Percentiles rank a stretch among this genome's conserved stretches.
Conservation (phyloP, 2,888 invertebrate genomes). For the Drosophila cognata region DNA sequence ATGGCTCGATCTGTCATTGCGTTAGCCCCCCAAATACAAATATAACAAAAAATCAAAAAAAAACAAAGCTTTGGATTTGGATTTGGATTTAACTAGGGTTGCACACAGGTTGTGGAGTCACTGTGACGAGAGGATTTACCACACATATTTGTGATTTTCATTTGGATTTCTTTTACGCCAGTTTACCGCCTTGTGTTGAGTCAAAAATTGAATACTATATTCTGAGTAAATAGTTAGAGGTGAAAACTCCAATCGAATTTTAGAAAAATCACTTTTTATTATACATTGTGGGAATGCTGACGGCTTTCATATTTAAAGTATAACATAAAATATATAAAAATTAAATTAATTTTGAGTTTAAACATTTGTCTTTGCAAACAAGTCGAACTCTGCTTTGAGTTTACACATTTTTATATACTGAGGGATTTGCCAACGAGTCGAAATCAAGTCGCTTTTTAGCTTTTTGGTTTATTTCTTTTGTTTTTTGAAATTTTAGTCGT, state of each 20-base stretch:
- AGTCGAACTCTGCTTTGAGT: background rate
- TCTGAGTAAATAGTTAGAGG: background rate
- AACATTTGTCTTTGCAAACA: background rate
- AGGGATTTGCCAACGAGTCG: background rate
- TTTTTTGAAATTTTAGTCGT: background rate
- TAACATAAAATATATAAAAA: background rate
- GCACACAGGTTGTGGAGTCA: conserved; percentile 6
- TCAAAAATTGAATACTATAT: background rate
- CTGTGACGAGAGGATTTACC: conserved; percentile 7
- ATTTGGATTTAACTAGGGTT: conserved; percentile 43
- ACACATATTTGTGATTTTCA: background rate
- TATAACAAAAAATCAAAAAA: background rate
- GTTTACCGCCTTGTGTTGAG: background rate
- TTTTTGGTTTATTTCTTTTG: background rate
- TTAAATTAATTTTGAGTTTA: background rate
- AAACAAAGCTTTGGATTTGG: conserved; percentile 30
- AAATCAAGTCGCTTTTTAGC: background rate
- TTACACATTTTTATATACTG: background rate
- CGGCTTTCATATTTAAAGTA: background rate
- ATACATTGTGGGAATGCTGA: background rate
- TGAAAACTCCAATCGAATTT: background rate
- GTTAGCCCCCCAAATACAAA: conserved; percentile 34
- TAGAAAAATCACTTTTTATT: background rate
- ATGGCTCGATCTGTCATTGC: conserved; percentile 76
- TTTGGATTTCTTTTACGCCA: background rate